Conservation (phyloP, 2,113 vertebrate genomes). For the Pantherophis guttatus region DNA sequence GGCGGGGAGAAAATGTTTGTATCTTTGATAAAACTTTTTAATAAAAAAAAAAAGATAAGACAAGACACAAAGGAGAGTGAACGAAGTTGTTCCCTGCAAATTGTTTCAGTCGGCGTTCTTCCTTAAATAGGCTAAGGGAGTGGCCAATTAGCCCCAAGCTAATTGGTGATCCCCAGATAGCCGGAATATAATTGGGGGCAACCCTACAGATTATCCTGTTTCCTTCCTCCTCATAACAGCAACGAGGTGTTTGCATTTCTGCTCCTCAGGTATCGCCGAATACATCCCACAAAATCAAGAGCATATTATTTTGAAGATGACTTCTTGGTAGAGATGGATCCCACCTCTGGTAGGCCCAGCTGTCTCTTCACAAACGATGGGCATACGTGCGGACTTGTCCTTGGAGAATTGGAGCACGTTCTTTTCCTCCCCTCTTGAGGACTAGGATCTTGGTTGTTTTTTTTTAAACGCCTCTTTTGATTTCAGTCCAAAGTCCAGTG, state of each 20-base stretch:
- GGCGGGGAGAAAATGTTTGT: no score
- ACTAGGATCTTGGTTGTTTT: no score
- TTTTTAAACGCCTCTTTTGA: not conserved
- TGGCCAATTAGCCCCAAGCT: no score
- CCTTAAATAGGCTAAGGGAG: no score
- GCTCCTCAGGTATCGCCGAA: constrained; percentile 77
- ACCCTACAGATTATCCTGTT: not conserved
- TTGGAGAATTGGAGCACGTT: not conserved
- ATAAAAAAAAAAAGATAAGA: no score
- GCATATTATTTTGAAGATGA: constrained; percentile 75
- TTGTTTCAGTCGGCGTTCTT: no score
- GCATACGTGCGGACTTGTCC: no score
- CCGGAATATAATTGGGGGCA: not conserved
- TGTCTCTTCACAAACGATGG: not conserved
- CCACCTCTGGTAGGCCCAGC: no score
- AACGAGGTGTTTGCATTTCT: not conserved
- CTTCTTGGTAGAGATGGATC: constrained; percentile 55
- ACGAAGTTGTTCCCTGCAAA: no score
- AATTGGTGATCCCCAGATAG: not conserved
- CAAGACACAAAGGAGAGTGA: no score
- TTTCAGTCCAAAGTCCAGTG: not conserved
- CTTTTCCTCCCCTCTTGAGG: not conserved
- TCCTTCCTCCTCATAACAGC: not conserved
- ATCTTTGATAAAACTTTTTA: no score
- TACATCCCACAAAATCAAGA: constrained; percentile 74